Evolutionary conservation across 2,797 vertebrate species (phyloP).

Genomic region (Aeoliscus strigatus): DNA sequence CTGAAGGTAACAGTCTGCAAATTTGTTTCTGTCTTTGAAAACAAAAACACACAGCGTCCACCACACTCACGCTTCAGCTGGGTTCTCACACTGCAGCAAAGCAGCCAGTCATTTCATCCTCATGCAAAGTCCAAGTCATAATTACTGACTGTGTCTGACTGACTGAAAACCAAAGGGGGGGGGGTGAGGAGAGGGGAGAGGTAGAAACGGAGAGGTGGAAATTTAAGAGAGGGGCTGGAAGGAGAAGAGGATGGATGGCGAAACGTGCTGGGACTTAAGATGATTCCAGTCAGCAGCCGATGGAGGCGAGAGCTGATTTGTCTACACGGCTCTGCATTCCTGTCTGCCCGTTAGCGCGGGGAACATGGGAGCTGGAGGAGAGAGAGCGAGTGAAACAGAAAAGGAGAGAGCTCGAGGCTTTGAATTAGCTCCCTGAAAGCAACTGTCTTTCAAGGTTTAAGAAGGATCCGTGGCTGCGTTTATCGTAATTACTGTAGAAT

Average conservation of each 20-base stretch:
- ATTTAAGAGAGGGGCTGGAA: conserved; percentile 17
- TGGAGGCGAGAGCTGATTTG: conserved; percentile 59
- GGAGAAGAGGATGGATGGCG: conserved; percentile 21
- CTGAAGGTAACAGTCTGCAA: conserved; percentile 24
- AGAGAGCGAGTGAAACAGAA: conserved; percentile 26
- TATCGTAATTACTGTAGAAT: conserved; percentile 51
- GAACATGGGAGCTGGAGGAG: conserved; percentile 50
- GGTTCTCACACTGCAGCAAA: conserved; percentile 39
- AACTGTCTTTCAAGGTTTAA: conserved; percentile 47
- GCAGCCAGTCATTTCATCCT: conserved; percentile 35
- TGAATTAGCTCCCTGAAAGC: conserved; percentile 56
- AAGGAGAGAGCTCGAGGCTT: conserved; percentile 37
- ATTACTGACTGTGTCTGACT: conserved; percentile 44
- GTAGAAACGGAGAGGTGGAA: conserved; percentile 9
- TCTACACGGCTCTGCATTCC: conserved; percentile 54
- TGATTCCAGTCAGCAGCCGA: conserved; percentile 44
- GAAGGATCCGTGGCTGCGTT: conserved; percentile 46
- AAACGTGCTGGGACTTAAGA: conserved; percentile 52
- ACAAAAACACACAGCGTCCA: conserved; percentile 30
- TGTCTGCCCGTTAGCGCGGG: conserved; percentile 42
- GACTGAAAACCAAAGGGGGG: conserved; percentile 32
- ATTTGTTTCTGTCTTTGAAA: conserved; percentile 22
- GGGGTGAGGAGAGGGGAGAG: not conserved
- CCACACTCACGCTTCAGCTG: conserved; percentile 14
- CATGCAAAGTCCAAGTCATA: conserved; percentile 40